phyloP scores from a whole-genome alignment of 2,888 invertebrate genomes.

The Aleiodes testaceus region DNA sequence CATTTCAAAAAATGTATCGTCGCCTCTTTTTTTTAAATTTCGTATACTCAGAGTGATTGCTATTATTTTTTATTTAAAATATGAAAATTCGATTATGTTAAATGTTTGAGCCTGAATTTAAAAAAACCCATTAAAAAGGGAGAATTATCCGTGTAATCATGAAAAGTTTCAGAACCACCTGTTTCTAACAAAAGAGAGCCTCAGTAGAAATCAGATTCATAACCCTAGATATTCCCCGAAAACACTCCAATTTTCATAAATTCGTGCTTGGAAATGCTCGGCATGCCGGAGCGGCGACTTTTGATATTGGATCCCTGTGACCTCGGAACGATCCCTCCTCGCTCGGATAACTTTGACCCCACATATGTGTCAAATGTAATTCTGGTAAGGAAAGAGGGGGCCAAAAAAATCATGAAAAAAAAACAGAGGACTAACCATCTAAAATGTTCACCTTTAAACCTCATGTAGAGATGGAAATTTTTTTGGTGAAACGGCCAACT shows the following conservation, averaged over 20 bases:
- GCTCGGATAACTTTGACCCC: conserved; percentile 1
- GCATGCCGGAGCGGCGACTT: conserved; percentile 5
- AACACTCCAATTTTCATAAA: conserved; percentile 9
- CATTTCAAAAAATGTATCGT: no score
- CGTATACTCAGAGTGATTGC: no score
- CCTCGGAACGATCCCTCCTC: conserved; percentile 1
- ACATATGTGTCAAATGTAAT: conserved; percentile 16
- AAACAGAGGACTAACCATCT: neutral
- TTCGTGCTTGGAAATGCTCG: neutral
- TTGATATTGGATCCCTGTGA: conserved; percentile 29
- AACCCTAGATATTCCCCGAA: neutral
- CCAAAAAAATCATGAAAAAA: neutral
- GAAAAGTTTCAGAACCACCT: conserved; percentile 4
- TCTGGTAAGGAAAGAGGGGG: neutral
- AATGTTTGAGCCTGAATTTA: no score
- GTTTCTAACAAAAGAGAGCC: neutral
- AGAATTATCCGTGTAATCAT: no score
- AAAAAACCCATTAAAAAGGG: no score
- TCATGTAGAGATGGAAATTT: neutral
- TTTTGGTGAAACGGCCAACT: neutral
- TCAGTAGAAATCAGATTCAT: neutral
- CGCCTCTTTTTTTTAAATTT: no score
- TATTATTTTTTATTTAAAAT: no score
- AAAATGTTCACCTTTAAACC: conserved; percentile 1
- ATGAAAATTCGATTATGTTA: no score